These are phyloP conservation scores for Ctenoplectra terminalis DNA, from an alignment of 1,140 invertebrate genomes.

Conservation along the genomic window DNA sequence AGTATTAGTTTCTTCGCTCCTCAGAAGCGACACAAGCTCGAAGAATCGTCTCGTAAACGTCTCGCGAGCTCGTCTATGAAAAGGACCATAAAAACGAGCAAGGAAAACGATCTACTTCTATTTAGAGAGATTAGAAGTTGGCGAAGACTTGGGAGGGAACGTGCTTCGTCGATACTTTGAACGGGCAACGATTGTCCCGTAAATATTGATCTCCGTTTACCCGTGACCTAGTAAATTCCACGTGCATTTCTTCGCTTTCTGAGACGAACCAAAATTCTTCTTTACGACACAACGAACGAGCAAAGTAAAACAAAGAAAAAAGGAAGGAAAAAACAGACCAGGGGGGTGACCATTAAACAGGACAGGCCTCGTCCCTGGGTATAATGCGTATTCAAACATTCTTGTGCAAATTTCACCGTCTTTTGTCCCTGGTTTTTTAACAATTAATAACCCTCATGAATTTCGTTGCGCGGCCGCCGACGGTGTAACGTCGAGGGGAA, in stretches of 20 bases:
- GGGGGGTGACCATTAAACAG: background rate
- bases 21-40: background rate
- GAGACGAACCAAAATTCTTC: conserved; percentile 30
- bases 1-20: background rate
- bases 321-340: background rate
- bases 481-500: background rate
- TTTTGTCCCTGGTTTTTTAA: conserved; percentile 38
- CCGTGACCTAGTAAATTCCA: conserved; percentile 26
- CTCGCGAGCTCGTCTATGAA: background rate
- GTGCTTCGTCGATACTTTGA: conserved; percentile 9
- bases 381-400: conserved; percentile 23
- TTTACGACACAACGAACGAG: background rate
- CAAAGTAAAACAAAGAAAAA: conserved; percentile 3
- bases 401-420: conserved; percentile 43
- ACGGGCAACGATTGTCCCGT: conserved; percentile 11
- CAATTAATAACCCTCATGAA: conserved; percentile 63
- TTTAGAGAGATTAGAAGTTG: conserved; percentile 1
- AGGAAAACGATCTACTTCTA: background rate
- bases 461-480: conserved; percentile 6
- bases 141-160: conserved; percentile 35
- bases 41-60: background rate
- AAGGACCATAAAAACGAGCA: background rate
- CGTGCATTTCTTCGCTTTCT: conserved; percentile 16
- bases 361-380: background rate
- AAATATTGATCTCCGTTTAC: conserved; percentile 30